phyloP scores from a whole-genome alignment of 2,797 vertebrate species.

The Falco cherrug region DNA sequence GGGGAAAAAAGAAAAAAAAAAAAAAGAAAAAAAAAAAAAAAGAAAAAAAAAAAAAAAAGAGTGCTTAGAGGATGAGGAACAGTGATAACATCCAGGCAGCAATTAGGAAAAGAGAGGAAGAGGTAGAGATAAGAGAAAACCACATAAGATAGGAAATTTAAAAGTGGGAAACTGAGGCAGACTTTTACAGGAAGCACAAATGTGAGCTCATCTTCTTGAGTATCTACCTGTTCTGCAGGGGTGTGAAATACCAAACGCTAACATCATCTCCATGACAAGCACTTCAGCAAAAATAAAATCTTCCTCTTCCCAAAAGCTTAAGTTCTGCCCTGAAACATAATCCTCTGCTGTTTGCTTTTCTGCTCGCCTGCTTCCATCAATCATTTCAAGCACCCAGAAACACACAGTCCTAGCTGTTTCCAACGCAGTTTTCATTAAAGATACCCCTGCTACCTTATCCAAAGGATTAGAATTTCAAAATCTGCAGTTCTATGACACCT shows the following conservation, averaged over 20 bases:
- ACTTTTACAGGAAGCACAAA: background rate
- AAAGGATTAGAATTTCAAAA: background rate
- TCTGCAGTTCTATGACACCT: background rate
- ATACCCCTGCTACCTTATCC: background rate
- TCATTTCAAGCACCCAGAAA: background rate
- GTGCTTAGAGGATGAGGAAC: background rate
- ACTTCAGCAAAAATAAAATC: constrained; percentile 16
- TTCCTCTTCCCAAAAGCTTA: constrained; percentile 1
- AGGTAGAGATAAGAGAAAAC: background rate
- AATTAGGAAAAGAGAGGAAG: background rate
- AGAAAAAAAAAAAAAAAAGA: background rate
- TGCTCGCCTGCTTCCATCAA: background rate
- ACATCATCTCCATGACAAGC: background rate
- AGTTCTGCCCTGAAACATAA: constrained; percentile 18
- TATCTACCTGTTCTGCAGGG: background rate
- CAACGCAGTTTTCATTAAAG: background rate
- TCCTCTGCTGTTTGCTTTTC: constrained; percentile 13
- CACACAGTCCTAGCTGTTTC: background rate
- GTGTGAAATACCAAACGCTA: background rate
- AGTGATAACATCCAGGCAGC: background rate
- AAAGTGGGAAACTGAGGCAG: background rate
- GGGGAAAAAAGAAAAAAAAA: no score
- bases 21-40: background rate
- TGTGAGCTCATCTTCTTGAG: background rate
- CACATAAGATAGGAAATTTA: background rate